A percentile compares a stretch with the other conserved stretches of the same genome.
Conservation (phyloP, 2,888 invertebrate species). For the Orthosia gothica region DNA sequence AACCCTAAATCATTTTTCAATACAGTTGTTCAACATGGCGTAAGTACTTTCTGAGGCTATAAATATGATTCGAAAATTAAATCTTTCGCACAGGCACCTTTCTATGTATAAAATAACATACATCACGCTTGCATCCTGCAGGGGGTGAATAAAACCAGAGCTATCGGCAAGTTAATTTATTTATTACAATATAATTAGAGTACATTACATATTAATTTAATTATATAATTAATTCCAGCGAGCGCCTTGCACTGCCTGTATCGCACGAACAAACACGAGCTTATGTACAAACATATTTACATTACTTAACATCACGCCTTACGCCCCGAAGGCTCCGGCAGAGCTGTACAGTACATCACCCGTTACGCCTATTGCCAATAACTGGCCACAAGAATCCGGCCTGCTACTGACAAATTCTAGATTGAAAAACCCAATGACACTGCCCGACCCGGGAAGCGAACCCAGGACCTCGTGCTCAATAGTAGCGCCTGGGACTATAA, state of each 20-base stretch:
- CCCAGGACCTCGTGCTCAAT: neutral
- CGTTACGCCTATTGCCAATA: too few relatives aligned
- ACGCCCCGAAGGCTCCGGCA: neutral
- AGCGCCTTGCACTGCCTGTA: conserved; percentile 21
- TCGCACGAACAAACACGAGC: conserved; percentile 3
- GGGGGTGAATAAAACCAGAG: conserved; percentile 49
- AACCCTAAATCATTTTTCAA: too few relatives aligned
- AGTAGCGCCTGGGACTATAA: neutral
- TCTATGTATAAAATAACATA: too few relatives aligned
- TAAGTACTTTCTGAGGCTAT: too few relatives aligned
- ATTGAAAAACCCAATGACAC: neutral
- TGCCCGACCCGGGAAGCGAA: neutral
- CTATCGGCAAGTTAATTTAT: conserved; percentile 81
- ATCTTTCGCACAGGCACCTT: too few relatives aligned
- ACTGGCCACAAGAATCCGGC: too few relatives aligned
- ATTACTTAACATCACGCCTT: neutral
- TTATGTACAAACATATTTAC: conserved; percentile 33
- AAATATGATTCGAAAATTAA: too few relatives aligned
- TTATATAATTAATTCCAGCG: conserved; percentile 37
- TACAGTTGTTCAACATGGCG: too few relatives aligned
- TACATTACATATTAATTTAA: conserved; percentile 61
- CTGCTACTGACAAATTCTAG: neutral
- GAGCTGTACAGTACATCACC: neutral
- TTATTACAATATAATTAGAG: conserved; percentile 73
- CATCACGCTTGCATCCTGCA: neutral